Conservation (phyloP, 2,888 invertebrate species). For the Bedellia somnulentella region DNA sequence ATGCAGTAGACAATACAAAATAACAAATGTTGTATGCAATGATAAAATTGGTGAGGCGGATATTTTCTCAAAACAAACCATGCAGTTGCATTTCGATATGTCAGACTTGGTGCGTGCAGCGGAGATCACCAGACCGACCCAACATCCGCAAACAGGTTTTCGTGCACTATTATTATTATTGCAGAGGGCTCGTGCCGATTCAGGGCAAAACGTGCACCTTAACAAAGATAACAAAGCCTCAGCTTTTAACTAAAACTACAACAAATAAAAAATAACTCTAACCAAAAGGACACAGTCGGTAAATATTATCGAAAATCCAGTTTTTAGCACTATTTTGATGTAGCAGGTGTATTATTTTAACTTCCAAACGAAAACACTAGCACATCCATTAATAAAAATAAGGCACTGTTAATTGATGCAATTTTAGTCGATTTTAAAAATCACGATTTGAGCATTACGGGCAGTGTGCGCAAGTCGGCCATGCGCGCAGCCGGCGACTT, state of each 20-base stretch:
- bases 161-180: constrained; percentile 55
- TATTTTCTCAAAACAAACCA: no score
- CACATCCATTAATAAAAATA: constrained; percentile 44
- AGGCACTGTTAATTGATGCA: constrained; percentile 45
- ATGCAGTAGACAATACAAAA: no score
- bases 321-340: constrained; percentile 29
- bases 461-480: constrained; percentile 45
- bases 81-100: background rate
- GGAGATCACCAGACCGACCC: constrained; percentile 43
- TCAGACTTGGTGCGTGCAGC: constrained; percentile 33
- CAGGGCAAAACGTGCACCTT: constrained; percentile 37
- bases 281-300: constrained; percentile 54
- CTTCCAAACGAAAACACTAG: constrained; percentile 45
- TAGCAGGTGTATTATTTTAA: constrained; percentile 24
- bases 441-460: constrained; percentile 43
- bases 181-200: constrained; percentile 56
- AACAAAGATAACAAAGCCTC: constrained; percentile 33
- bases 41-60: no score
- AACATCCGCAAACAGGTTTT: constrained; percentile 55
- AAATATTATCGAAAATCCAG: constrained; percentile 28
- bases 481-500: constrained; percentile 54
- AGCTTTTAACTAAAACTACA: constrained; percentile 5
- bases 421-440: no score
- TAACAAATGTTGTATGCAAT: no score
- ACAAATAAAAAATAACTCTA: constrained; percentile 24